Evolutionary conservation across 2,113 vertebrate species (phyloP), one percentile per base, ranked within the genome.

Genomic region (Pluvianellus socialis): DNA sequence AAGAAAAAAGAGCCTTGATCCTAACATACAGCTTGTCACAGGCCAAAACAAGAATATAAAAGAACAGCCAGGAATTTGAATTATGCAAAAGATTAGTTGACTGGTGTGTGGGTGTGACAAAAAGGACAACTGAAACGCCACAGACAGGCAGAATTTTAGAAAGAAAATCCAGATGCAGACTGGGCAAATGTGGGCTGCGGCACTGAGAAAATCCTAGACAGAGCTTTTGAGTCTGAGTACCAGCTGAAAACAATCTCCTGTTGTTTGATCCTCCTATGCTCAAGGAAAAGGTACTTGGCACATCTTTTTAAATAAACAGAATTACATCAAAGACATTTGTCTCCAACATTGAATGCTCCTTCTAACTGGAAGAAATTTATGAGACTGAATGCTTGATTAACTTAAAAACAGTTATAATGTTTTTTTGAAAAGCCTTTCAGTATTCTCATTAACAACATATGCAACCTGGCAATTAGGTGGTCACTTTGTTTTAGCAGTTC

Each of bases 261-360:
- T n/a, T 68, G 49, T 92, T 96, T 96, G 94, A 96, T 97, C 88
- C 92, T 96, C 94, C 90, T 65, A 4, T 94, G 93, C 94, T 95
- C 49, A 82, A 91, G 90, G 92, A 85, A 85, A 94, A 96, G 96
- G 93, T 94, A 91, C 75, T 94, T 95, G 90, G 94, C 92, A 88
- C 62, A 44, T 92, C 59, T 79, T 82, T 86, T 88, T 56, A 92
- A 95, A 73, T 55, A 88, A 96, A 96, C 66, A 90, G 50, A 67
- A 88, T 94, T 96, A 92, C 88, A 95, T 24, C 28, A 63, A 86
- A 94, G 71, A 63, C 45, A 23, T 90, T 90, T 79, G 58, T 94
- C 79, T 96, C 59, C 71, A 88, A 8, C 67, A 80, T 23, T 1
- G 1, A 93, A 58, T 70, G 79, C 85, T 85, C 33, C 44, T 94